Conservation (phyloP, 1,140 invertebrate species). For the Pararge aegeria region DNA sequence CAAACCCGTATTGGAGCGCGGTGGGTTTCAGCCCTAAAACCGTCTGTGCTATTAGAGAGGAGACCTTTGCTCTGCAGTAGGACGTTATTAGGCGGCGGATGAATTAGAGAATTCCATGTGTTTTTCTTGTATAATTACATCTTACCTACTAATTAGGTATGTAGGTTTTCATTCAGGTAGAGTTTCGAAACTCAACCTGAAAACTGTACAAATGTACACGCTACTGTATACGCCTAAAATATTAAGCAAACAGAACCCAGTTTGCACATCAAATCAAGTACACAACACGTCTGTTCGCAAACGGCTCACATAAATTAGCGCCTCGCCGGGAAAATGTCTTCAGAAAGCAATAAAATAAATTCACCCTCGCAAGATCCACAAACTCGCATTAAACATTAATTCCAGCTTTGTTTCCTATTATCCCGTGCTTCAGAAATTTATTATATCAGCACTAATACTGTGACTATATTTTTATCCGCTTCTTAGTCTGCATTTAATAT, state of each 20-base stretch:
- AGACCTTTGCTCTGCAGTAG: too few species aligned
- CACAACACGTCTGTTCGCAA: slow-evolving; percentile 9
- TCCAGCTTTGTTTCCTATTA: slow-evolving; percentile 3
- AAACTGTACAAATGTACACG: too few species aligned
- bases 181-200: too few species aligned
- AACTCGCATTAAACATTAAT: slow-evolving; percentile 7
- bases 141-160: too few species aligned
- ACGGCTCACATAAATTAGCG: slow-evolving; percentile 11
- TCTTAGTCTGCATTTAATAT: too few species aligned
- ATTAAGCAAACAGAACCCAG: not conserved
- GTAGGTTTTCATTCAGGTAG: too few species aligned
- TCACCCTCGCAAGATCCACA: slow-evolving; percentile 7
- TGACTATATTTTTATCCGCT: not conserved
- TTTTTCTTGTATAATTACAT: too few species aligned
- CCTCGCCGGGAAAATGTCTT: slow-evolving; percentile 7
- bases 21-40: too few species aligned
- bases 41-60: too few species aligned
- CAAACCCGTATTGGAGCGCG: too few species aligned
- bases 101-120: too few species aligned
- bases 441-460: not conserved
- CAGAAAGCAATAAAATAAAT: slow-evolving; percentile 12
- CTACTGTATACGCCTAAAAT: not conserved
- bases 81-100: too few species aligned
- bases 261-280: not conserved
- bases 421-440: not conserved